A percentile compares a stretch with the other conserved stretches of the same genome.
Evolutionary conservation across 1,140 invertebrate genomes (phyloP).

Genomic region (Cyclargus thomasi): DNA sequence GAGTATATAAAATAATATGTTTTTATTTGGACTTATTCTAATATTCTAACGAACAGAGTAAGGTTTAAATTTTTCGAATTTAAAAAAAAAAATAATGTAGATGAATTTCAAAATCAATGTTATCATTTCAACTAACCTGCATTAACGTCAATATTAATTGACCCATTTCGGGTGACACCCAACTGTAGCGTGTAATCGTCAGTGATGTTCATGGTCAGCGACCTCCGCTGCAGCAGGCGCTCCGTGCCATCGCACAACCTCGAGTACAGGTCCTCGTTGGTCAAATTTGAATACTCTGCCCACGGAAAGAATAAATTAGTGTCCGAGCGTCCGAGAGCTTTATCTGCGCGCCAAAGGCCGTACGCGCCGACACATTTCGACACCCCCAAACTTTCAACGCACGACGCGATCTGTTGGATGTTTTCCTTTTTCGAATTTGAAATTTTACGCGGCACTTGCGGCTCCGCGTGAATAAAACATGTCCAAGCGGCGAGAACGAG

Average conservation of each 20-base stretch:
- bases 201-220: conserved; percentile 43
- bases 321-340: conserved; percentile 35
- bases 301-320: conserved; percentile 45
- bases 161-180: conserved; percentile 46
- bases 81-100: background rate
- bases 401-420: conserved; percentile 38
- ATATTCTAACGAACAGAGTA: too few species aligned
- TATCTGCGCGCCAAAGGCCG: conserved; percentile 54
- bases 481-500: conserved; percentile 45
- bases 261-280: conserved; percentile 50
- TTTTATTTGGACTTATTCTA: too few species aligned
- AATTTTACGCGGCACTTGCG: conserved; percentile 29
- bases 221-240: conserved; percentile 44
- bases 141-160: conserved; percentile 51
- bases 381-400: conserved; percentile 45
- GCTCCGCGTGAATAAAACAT: conserved; percentile 37
- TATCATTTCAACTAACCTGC: background rate
- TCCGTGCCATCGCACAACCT: conserved; percentile 50
- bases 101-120: background rate
- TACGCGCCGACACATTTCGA: conserved; percentile 66
- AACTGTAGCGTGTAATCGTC: conserved; percentile 50
- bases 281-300: conserved; percentile 46
- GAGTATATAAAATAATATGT: too few species aligned
- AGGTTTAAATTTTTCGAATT: too few species aligned
- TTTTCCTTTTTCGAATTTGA: conserved; percentile 29